Conservation (phyloP, 2,888 invertebrate species). For the Sesia apiformis region DNA sequence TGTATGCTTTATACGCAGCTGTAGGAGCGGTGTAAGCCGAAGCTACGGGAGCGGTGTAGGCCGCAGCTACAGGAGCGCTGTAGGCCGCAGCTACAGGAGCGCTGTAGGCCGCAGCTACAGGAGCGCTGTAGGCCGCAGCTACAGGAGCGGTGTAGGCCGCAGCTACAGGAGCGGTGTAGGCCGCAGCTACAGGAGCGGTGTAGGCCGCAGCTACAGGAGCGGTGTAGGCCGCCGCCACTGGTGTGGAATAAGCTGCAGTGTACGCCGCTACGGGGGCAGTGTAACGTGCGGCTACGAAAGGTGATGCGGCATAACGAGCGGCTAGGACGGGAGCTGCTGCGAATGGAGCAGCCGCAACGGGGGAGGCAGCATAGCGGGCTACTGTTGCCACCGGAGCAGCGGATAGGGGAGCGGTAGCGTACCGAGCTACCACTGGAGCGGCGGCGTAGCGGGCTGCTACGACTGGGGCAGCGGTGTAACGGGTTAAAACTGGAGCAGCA, state of each 20-base stretch:
- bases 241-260: constrained; percentile 37
- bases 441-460: constrained; percentile 14
- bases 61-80: constrained; percentile 6
- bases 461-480: constrained; percentile 16
- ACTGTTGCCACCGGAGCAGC: constrained; percentile 5
- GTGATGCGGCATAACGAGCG: constrained; percentile 20
- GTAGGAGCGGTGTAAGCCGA: constrained; percentile 17
- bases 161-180: constrained; percentile 10
- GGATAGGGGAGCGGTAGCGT: constrained; percentile 9
- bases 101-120: constrained; percentile 21
- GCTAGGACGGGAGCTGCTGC: constrained; percentile 13
- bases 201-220: constrained; percentile 20
- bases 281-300: constrained; percentile 22
- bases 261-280: constrained; percentile 11
- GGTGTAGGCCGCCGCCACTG: constrained; percentile 17
- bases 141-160: constrained; percentile 20
- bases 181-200: constrained; percentile 12
- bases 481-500: constrained; percentile 28
- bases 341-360: constrained; percentile 12
- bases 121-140: constrained; percentile 39
- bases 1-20: constrained; percentile 11
- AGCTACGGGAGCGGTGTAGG: constrained; percentile 13
- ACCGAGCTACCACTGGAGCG: constrained; percentile 12
- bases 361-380: constrained; percentile 7
- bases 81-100: constrained; percentile 24